These are phyloP conservation scores for Neoaliturus tenellus DNA, from an alignment of 2,888 invertebrate genomes.

Conservation along the genomic window DNA sequence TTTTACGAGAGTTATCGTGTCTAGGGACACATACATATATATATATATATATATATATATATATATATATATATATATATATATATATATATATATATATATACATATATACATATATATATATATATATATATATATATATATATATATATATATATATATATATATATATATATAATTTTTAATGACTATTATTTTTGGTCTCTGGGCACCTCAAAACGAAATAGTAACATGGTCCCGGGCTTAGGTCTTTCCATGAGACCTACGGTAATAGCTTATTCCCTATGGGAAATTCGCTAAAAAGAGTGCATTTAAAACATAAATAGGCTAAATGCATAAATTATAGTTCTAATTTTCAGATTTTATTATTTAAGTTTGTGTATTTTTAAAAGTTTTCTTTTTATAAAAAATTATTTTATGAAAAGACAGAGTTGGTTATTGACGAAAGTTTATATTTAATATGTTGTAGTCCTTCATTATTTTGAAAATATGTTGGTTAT, in stretches of 20 bases:
- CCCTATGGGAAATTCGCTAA: constrained; percentile 12
- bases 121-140: neutral
- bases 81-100: constrained; percentile 26
- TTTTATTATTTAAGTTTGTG: too few species aligned
- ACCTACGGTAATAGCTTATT: constrained; percentile 2
- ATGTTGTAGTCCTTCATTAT: too few species aligned
- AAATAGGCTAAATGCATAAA: too few species aligned
- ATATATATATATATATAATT: constrained; percentile 42
- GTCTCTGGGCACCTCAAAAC: neutral
- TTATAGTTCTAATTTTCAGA: too few species aligned
- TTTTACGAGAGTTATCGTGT: neutral
- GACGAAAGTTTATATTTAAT: too few species aligned
- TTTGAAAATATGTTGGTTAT: too few species aligned
- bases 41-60: neutral
- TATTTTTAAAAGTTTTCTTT: too few species aligned
- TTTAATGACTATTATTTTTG: neutral
- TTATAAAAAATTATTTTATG: too few species aligned
- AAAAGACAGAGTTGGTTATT: too few species aligned
- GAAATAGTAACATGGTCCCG: neutral
- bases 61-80: too few species aligned
- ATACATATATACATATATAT: constrained; percentile 45
- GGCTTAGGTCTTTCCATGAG: neutral
- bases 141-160: constrained; percentile 39
- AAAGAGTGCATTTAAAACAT: too few species aligned
- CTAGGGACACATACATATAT: neutral